These are phyloP conservation scores for Acleris holmiana DNA, from an alignment of 2,888 invertebrate species.

Conservation along the genomic window DNA sequence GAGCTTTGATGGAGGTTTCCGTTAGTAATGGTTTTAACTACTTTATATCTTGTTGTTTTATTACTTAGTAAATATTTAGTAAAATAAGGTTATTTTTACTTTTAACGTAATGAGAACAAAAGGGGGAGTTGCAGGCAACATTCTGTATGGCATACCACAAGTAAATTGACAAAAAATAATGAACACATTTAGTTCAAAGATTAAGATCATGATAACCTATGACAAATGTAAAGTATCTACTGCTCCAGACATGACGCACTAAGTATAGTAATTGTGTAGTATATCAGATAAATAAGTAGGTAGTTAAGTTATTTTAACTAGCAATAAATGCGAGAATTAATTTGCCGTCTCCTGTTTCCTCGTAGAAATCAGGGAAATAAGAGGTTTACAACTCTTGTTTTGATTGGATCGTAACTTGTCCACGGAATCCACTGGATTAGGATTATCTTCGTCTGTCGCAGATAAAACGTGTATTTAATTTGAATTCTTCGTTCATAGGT, in stretches of 20 bases:
- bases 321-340: not conserved
- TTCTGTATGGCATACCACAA: too few species aligned
- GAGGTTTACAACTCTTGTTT: slow-evolving; percentile 60
- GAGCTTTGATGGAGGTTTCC: too few species aligned
- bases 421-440: slow-evolving; percentile 50
- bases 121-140: too few species aligned
- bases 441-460: slow-evolving; percentile 24
- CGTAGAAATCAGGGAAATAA: slow-evolving; percentile 47
- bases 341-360: slow-evolving; percentile 16
- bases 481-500: not conserved
- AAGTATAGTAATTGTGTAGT: not conserved
- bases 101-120: too few species aligned
- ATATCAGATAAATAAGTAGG: slow-evolving; percentile 5
- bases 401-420: slow-evolving; percentile 49
- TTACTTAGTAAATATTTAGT: too few species aligned
- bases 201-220: too few species aligned
- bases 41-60: too few species aligned
- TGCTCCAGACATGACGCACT: not conserved
- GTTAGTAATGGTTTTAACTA: too few species aligned
- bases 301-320: slow-evolving; percentile 4
- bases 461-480: not conserved
- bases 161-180: too few species aligned
- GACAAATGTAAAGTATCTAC: too few species aligned
- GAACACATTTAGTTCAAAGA: too few species aligned
- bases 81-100: too few species aligned